Evolutionary conservation across 1,140 invertebrate genomes (phyloP).

Genomic region (Cardiocondyla obscurior): DNA sequence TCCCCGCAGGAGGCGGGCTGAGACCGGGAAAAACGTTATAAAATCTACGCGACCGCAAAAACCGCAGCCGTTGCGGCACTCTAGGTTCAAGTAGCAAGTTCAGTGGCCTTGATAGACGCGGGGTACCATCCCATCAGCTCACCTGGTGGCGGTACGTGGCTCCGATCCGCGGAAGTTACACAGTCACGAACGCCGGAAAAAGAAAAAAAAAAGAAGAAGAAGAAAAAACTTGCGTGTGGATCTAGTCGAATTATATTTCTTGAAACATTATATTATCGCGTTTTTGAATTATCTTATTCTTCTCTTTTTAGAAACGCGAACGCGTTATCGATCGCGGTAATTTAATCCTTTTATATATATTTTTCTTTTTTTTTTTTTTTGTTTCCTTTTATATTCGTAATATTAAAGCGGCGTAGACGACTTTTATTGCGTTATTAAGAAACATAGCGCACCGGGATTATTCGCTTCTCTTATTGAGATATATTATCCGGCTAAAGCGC

Average conservation of each 20-base stretch:
- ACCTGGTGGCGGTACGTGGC: background rate
- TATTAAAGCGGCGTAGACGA: background rate
- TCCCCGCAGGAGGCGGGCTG: slow-evolving; percentile 4
- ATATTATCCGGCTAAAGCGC: background rate
- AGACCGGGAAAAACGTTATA: slow-evolving; percentile 69
- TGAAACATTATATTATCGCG: background rate
- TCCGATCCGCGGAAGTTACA: slow-evolving; percentile 12
- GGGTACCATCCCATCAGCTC: background rate
- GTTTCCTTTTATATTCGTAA: background rate
- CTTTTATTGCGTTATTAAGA: slow-evolving; percentile 30
- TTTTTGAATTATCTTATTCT: background rate
- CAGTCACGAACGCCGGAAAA: slow-evolving; percentile 10
- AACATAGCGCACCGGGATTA: slow-evolving; percentile 9
- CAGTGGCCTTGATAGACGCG: slow-evolving; percentile 73
- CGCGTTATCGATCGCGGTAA: background rate
- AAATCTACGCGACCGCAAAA: slow-evolving; percentile 76
- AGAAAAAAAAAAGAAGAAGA: no score
- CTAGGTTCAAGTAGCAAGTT: slow-evolving; percentile 77
- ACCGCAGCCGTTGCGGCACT: slow-evolving; percentile 66
- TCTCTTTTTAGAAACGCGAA: background rate
- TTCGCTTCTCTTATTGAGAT: slow-evolving; percentile 13
- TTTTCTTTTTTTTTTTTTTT: background rate
- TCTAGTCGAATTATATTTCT: slow-evolving; percentile 4
- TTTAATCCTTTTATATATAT: background rate
- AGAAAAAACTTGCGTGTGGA: slow-evolving; percentile 20